Evolutionary conservation across 1,140 invertebrate species (phyloP), one percentile per base, ranked within the genome.

Genomic region (Plectrocnemia conspersa): DNA sequence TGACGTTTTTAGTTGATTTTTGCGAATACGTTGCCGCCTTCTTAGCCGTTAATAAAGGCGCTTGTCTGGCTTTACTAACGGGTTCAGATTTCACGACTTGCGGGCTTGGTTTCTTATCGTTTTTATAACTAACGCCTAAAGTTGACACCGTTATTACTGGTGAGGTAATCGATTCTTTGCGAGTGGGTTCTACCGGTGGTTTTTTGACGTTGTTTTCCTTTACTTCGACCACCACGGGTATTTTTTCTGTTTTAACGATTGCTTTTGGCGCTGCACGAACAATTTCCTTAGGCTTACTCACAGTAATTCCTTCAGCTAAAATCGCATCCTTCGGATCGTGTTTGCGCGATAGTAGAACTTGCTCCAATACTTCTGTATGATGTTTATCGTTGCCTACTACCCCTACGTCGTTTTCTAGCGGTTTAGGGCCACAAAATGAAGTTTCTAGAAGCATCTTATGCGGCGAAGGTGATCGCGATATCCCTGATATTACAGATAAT

Each of bases 361-460:
- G 82, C 64, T 85, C 83, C 2, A 85, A 70, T 25, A 80, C 76
- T 40, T 82, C 79, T 0, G 74, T 71, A 52, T 81, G 78, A 44
- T 72, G 71, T 41, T 74, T 73, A 18, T 72, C 69, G 56, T 72
- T 66, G 23, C 76, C 67, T 47, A 77, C 75, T 13, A 80, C 73
- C 48, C 79, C 77, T 2, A 68, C 70, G 21, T 75, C 74, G 23
- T 68, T 73, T 57, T 80, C 77, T n/a, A 81, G 71, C 0, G 85
- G 83, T 63, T 87, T 89, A 41, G 82, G 84, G 0, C 90, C 90
- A 65, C 89, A 92, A 66, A 93, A 93, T 0, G 89, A 92, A 0
- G 89, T 93, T 72, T 92, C 89, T 16, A 92, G 74, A 16, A 91
- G 72, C 80, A 90, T 91, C 70, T 86, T 87, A 71, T 92, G 89